These are phyloP conservation scores for Augochlora pura DNA, from an alignment of 1,140 invertebrate genomes.

Conservation along the genomic window DNA sequence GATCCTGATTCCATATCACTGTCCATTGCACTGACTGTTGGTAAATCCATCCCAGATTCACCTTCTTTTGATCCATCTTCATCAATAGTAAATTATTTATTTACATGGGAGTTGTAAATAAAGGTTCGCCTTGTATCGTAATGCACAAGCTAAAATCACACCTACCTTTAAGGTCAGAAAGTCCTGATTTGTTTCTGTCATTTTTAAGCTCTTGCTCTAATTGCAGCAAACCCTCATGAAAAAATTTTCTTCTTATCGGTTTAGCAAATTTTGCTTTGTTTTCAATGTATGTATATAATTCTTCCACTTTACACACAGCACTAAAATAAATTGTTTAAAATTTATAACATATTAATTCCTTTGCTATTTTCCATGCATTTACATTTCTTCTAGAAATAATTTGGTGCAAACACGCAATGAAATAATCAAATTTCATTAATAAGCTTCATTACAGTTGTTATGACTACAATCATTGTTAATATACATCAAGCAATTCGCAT, in stretches of 20 bases:
- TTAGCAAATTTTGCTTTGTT: slow-evolving; percentile 86
- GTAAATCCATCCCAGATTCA: slow-evolving; percentile 48
- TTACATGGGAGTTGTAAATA: background rate
- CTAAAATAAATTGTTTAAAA: slow-evolving; percentile 56
- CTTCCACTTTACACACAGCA: slow-evolving; percentile 80
- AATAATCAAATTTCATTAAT: slow-evolving; percentile 26
- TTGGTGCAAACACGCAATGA: background rate
- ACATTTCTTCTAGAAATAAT: no score
- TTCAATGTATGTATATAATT: slow-evolving; percentile 81
- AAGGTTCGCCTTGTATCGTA: background rate
- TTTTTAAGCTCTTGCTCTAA: slow-evolving; percentile 80
- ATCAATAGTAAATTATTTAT: slow-evolving; percentile 46
- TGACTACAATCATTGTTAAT: no score
- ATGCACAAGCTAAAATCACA: background rate
- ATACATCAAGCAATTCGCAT: no score
- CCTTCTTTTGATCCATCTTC: slow-evolving; percentile 47
- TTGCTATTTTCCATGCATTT: no score
- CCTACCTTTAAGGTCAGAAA: slow-evolving; percentile 56
- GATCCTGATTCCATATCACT: slow-evolving; percentile 80
- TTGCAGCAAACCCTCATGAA: slow-evolving; percentile 86
- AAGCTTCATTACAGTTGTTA: no score
- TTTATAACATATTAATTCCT: no score
- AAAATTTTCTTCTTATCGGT: slow-evolving; percentile 82
- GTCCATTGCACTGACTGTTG: slow-evolving; percentile 57
- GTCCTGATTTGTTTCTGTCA: slow-evolving; percentile 57